Base-by-base conservation (phyloP, 2,113 vertebrate species). In the Dicentrarchus labrax region DNA sequence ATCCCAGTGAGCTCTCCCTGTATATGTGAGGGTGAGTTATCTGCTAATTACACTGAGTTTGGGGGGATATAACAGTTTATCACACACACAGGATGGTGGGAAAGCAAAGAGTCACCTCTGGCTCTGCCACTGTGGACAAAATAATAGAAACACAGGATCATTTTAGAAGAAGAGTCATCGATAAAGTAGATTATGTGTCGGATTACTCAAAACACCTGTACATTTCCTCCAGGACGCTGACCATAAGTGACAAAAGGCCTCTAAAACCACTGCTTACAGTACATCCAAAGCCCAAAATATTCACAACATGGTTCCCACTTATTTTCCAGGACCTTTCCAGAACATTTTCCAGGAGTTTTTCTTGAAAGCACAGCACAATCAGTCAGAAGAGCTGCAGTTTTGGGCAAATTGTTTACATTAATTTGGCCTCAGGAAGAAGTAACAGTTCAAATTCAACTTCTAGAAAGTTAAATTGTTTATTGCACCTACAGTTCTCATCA, bases 11-110 rank as follows among this genome's bases (percentile, higher is more conserved):
- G 76, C 61, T 30, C 72, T 39, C 41, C 13, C 65, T 21, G 11
- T 64, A 73, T 70, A 43, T 78, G 51, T 19, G 65, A 59, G 54
- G 59, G 41, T 80, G 85, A 90, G 78, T 85, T 77, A 91, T 89
- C 84, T 73, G 79, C 30, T 84, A 73, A 87, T 84, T 67, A 66
- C 80, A 74, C 39, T 41, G 59, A 21, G 72, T 69, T 69, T 56
- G 41, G 59, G 51, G 60, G 71, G 71, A 72, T 43, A 54, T 12
- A 59, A 73, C 43, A 12, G 41, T 72, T 78, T 22, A 85, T 82
- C 61, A 21, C 51, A 64, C 41, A 16, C 76, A 54, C 17, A 69
- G 43, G 51, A 86, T 3, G 73, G 73, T 91, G 89, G 83, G 89
- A 90, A 91, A 81, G 82, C 57, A 80, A 83, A 87, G 78, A 61